phyloP scores from a whole-genome alignment of 2,113 vertebrate genomes.

The Fulica atra region DNA sequence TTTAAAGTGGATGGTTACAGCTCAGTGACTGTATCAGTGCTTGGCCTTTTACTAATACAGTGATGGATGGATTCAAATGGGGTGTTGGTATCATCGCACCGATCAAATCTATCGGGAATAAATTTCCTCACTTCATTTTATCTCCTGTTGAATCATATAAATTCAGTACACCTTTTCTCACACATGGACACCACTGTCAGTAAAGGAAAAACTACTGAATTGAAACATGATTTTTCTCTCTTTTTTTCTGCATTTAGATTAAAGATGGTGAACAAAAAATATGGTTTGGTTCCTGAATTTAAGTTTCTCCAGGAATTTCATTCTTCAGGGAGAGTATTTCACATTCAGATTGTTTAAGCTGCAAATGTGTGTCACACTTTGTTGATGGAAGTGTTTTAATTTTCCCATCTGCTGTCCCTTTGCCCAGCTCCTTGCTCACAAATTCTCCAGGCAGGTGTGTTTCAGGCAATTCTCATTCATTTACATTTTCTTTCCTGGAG shows the following conservation, averaged over 20 bases:
- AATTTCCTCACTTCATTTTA: background rate
- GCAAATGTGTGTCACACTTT: background rate
- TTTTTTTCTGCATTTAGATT: background rate
- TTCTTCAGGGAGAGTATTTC: background rate
- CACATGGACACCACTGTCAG: background rate
- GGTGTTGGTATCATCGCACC: background rate
- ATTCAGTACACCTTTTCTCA: background rate
- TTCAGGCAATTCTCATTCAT: background rate
- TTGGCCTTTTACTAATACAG: background rate
- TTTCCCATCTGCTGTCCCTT: background rate
- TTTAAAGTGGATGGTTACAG: background rate
- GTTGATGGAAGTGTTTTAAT: background rate
- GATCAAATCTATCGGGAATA: background rate
- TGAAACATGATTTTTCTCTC: background rate
- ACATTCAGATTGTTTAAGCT: background rate
- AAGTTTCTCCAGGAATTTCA: background rate
- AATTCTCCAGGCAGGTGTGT: background rate
- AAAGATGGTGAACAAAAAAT: background rate
- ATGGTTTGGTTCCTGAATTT: background rate
- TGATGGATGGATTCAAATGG: background rate
- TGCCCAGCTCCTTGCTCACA: background rate
- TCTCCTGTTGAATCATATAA: background rate
- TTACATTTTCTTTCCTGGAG: background rate
- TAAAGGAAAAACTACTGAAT: background rate
- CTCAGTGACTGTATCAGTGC: background rate